Evolutionary conservation across 2,888 invertebrate species (phyloP).

Genomic region (Torymus texanus): DNA sequence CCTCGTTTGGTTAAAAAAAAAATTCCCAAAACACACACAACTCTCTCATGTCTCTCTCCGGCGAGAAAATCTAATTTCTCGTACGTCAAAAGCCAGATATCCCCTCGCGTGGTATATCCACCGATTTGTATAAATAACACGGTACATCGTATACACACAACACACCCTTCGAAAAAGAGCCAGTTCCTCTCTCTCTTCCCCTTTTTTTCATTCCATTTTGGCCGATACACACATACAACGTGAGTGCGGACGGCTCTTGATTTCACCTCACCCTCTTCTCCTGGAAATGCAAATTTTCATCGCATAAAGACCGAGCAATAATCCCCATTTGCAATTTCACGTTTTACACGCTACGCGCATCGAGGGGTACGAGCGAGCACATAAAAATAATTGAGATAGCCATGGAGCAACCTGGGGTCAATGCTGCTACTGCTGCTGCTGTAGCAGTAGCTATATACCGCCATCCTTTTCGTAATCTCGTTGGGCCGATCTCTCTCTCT

Average conservation of each 20-base stretch:
- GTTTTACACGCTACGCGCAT: conserved; percentile 27
- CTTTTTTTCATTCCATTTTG: conserved; percentile 16
- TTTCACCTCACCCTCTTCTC: conserved; percentile 6
- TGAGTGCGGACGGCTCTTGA: conserved; percentile 13
- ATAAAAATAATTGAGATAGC: conserved; percentile 52
- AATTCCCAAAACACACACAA: too few species aligned
- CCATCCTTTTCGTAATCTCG: conserved; percentile 42
- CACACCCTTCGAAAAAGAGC: not conserved
- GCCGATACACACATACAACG: conserved; percentile 5
- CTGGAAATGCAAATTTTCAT: conserved; percentile 46
- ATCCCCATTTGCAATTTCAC: conserved; percentile 53
- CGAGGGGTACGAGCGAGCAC: not conserved
- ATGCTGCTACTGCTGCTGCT: conserved; percentile 11
- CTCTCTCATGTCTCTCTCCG: too few species aligned
- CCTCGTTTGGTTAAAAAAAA: too few species aligned
- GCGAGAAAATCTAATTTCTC: conserved; percentile 34
- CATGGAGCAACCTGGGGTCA: not conserved
- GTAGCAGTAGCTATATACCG: too few species aligned
- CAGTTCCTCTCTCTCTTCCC: conserved; percentile 4
- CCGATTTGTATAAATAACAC: conserved; percentile 44
- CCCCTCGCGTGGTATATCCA: not conserved
- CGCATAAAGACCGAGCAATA: conserved; percentile 51
- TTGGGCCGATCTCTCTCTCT: conserved; percentile 24
- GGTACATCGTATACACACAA: not conserved
- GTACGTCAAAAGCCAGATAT: conserved; percentile 28